Conservation (phyloP, 2,113 vertebrate genomes). For the Drymodes brunneopygia region DNA sequence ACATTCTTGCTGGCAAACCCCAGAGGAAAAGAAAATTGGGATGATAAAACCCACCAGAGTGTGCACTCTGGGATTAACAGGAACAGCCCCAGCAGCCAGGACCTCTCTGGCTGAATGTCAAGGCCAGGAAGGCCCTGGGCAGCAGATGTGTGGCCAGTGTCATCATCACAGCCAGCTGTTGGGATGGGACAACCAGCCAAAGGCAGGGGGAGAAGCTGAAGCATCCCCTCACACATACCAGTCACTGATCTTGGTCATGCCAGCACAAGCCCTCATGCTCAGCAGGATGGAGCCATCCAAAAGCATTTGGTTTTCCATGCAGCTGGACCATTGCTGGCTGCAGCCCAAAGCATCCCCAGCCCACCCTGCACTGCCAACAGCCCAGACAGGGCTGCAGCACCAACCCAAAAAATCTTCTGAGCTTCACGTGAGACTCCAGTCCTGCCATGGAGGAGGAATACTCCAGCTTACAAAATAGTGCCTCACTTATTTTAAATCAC, state of each 20-base stretch:
- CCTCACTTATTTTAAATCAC: not conserved
- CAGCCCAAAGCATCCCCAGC: not conserved
- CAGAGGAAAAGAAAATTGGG: not conserved
- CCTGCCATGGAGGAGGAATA: not conserved
- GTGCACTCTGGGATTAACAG: not conserved
- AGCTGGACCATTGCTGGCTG: not conserved
- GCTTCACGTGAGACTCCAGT: rapidly evolving
- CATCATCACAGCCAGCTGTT: not conserved
- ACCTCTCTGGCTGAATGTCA: not conserved
- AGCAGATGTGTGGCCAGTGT: rapidly evolving
- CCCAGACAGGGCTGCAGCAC: not conserved
- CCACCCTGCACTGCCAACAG: not conserved
- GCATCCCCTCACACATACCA: not conserved
- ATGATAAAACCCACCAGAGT: not conserved
- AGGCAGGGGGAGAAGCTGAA: not conserved
- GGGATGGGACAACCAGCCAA: not conserved
- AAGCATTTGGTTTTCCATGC: rapidly evolving
- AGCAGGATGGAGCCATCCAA: not conserved
- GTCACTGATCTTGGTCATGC: not conserved
- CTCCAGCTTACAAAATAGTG: not conserved
- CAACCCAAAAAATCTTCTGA: rapidly evolving
- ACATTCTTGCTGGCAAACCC: not conserved
- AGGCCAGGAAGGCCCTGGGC: not conserved
- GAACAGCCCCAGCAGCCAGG: not conserved
- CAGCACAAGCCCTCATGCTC: not conserved